phyloP scores from a whole-genome alignment of 2,797 vertebrate species.

The Danio kyathit region DNA sequence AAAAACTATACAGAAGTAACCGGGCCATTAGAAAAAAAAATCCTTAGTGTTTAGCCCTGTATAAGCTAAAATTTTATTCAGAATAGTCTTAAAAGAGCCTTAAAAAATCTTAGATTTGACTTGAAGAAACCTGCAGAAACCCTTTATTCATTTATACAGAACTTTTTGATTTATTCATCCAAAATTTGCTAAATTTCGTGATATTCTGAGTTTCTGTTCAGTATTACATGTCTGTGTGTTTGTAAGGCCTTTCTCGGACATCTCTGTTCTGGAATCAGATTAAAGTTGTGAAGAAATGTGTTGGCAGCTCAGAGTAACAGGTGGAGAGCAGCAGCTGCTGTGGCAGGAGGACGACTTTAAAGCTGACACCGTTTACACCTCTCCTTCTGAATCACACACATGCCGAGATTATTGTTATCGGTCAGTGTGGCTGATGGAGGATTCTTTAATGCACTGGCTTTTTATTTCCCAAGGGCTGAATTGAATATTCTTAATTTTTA shows the following conservation, averaged over 20 bases:
- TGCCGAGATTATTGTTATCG: neutral
- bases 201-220: too few relatives aligned
- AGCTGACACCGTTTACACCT: constrained; percentile 15
- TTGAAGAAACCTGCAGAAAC: too few relatives aligned
- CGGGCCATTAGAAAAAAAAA: too few relatives aligned
- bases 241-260: neutral
- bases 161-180: too few relatives aligned
- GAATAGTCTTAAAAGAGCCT: too few relatives aligned
- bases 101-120: too few relatives aligned
- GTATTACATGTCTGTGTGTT: neutral
- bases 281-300: constrained; percentile 3
- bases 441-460: neutral
- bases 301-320: constrained; percentile 36
- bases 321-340: constrained; percentile 81
- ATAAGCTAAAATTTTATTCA: too few relatives aligned
- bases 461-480: neutral
- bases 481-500: neutral
- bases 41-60: too few relatives aligned
- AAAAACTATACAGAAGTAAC: too few relatives aligned
- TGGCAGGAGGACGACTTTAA: constrained; percentile 78
- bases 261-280: neutral
- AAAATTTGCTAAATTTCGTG: too few relatives aligned
- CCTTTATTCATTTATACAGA: too few relatives aligned
- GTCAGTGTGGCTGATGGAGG: neutral
- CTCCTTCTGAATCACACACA: neutral